Evolutionary conservation across 2,797 vertebrate genomes (phyloP), one percentile per base, ranked within the genome.

Genomic region (Myotis planiceps): DNA sequence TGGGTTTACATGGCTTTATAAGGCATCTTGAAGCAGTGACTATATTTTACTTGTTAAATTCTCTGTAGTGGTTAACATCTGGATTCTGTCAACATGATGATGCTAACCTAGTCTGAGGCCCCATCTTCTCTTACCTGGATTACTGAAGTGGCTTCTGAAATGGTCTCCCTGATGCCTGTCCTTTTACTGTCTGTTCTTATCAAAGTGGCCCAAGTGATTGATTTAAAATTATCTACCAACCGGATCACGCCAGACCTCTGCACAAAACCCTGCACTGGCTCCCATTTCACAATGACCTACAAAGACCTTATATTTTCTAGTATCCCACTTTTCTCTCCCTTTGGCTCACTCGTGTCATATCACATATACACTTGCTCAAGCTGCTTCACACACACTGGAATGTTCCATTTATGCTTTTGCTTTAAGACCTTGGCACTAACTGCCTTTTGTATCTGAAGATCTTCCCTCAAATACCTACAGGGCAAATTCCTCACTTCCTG

Each of bases 1-100:
- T 42, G 55, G 79, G 2, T 58, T 94, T 34, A 42, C 42, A 47
- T 49, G 18, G 23, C 29, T 69, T 90, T 29, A 63, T 84, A 80
- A 18, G 58, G 4, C 6, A 68, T 81, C 10, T 87, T 55, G 42
- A 76, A 51, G 16, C 21, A 87, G 32, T 42, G 34, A 39, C 12
- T 19, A 9, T 32, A 66, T 18, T 74, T 75, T n/a, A 51, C 42
- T 63, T 88, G 23, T 69, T 69, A 53, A 49, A 45, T 76, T 76
- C 6, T 9, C 2, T 0, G 0, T 58, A 5, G 0, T 45, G 1
- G 39, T 68, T 66, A 47, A 39, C 16, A 7, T 49, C 9, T 58
- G 27, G 10, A 68, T 18, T 32, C 12, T 3, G 8, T 69, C 29
- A 87, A 14, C 6, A 23, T 29, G 10, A 3, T 45, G 51, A 88